Percentiles rank a stretch among this genome's conserved stretches.
phyloP scores from a whole-genome alignment of 2,888 invertebrate species.

The Lasius platythorax region DNA sequence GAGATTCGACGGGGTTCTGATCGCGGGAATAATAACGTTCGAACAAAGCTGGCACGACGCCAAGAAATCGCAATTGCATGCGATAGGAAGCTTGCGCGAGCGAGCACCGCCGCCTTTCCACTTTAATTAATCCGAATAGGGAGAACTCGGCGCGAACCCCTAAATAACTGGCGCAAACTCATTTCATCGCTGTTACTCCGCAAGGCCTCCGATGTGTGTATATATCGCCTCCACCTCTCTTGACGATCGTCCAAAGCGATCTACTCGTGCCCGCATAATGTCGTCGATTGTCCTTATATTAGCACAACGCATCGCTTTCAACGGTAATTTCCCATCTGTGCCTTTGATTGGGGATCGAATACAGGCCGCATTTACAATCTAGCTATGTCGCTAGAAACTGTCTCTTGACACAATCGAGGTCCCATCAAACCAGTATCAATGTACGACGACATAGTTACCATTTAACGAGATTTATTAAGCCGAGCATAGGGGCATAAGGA shows the following conservation, averaged over 20 bases:
- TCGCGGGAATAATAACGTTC: slow-evolving; percentile 30
- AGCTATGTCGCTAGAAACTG: slow-evolving; percentile 27
- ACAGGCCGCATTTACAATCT: slow-evolving; percentile 31
- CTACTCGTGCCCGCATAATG: slow-evolving; percentile 45
- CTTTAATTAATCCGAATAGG: slow-evolving; percentile 52
- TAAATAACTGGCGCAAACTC: slow-evolving; percentile 49
- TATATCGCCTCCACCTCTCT: not conserved
- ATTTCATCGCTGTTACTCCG: slow-evolving; percentile 38
- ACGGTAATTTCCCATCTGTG: slow-evolving; percentile 46
- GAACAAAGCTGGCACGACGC: slow-evolving; percentile 41
- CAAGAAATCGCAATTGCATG: slow-evolving; percentile 50
- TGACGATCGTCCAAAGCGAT: slow-evolving; percentile 30
- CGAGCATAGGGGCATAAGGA: not conserved
- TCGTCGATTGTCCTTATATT: slow-evolving; percentile 47
- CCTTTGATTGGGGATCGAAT: slow-evolving; percentile 47
- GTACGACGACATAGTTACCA: not conserved
- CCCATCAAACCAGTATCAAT: slow-evolving; percentile 13
- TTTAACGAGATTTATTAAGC: slow-evolving; percentile 11
- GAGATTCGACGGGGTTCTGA: slow-evolving; percentile 16
- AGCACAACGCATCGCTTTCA: slow-evolving; percentile 43
- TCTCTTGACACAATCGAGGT: slow-evolving; percentile 23
- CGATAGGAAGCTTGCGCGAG: slow-evolving; percentile 37
- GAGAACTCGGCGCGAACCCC: slow-evolving; percentile 1
- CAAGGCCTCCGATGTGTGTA: not conserved
- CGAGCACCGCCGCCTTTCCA: slow-evolving; percentile 37